A percentile compares a stretch with the other conserved stretches of the same genome.
Evolutionary conservation across 2,888 invertebrate species (phyloP).

Genomic region (Clistopyga incitator): DNA sequence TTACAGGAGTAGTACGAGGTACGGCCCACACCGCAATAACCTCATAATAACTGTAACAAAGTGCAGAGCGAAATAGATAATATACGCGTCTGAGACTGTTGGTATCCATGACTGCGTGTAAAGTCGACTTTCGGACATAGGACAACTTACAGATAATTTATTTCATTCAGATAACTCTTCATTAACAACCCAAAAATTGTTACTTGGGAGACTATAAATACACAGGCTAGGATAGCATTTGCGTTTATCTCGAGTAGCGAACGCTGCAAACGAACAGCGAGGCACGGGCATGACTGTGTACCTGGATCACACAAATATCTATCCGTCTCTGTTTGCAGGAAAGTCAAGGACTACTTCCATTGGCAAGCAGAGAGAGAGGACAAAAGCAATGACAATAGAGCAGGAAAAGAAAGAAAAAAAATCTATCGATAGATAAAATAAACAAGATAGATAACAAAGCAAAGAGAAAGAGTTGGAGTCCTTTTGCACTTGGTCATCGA

Average conservation of each 20-base stretch:
- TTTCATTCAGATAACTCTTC: too few species aligned
- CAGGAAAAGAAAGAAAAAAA: constrained; percentile 15
- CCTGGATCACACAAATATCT: background rate
- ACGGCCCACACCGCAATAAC: constrained; percentile 48
- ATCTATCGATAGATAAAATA: constrained; percentile 35
- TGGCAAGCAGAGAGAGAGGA: background rate
- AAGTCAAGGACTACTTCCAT: background rate
- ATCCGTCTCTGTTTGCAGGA: background rate
- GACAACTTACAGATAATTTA: background rate
- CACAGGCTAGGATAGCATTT: too few species aligned
- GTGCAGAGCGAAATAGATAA: background rate
- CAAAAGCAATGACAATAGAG: background rate
- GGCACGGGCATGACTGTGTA: background rate
- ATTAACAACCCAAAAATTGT: too few species aligned
- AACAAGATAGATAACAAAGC: constrained; percentile 37
- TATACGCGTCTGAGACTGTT: background rate
- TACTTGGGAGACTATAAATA: too few species aligned
- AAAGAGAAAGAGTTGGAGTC: constrained; percentile 28
- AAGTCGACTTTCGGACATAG: background rate
- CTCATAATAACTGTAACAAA: constrained; percentile 53
- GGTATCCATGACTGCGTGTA: background rate
- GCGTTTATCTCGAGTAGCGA: too few species aligned
- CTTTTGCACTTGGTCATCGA: constrained; percentile 10
- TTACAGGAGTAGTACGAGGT: constrained; percentile 43
- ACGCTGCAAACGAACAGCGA: too few species aligned